Evolutionary conservation across 2,888 invertebrate genomes (phyloP), one percentile per base, ranked within the genome.

Genomic region (Agapostemon virescens): DNA sequence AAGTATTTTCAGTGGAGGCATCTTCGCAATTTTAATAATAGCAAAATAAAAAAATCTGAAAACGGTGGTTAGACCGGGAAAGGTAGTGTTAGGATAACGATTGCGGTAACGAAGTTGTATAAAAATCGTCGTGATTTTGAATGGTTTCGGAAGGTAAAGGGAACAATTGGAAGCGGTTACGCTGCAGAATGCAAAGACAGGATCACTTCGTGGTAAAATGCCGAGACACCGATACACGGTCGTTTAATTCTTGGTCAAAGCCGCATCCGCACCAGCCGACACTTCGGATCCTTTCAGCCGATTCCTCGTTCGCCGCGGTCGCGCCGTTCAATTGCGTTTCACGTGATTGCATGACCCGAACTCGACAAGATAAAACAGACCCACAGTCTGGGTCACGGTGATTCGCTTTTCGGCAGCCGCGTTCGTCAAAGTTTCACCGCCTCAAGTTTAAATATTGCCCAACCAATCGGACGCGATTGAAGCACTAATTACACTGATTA

Each of bases 191-290:
- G 69, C n/a, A 71, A 71, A 61, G 45, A 61, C 38, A 26, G 26
- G 36, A 58, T 23, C 38, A 36, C 64, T 13, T 30, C 61, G 55
- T 55, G 55, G 7, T 33, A 55, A 58, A 67, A 76, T 58, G 67
- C 6, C 67, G 67, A 63, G 71, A 61, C 68, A 69, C 36, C 63
- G 72, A 69, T 69, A 40, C 30, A 55, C 1, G 63, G 20, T 72
- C 72, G 72, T 79, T 79, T 72, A 78, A 78, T 72, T 69, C 55
- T 55, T 38, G 49, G 58, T 61, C 38, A 79, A 70, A 76, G 33
- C 67, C 69, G 38, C 33, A 33, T 30, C 58, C 45, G 42, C 23
- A 26, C 17, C 49, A 55, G 26, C 61, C 70, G 42, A 64, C 72
- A 69, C 72, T 78, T 72, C 38, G 45, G 38, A 74, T 67, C 73